Evolutionary conservation across 2,113 vertebrate genomes (phyloP).

Genomic region (Poeciliopsis turrubarensis): DNA sequence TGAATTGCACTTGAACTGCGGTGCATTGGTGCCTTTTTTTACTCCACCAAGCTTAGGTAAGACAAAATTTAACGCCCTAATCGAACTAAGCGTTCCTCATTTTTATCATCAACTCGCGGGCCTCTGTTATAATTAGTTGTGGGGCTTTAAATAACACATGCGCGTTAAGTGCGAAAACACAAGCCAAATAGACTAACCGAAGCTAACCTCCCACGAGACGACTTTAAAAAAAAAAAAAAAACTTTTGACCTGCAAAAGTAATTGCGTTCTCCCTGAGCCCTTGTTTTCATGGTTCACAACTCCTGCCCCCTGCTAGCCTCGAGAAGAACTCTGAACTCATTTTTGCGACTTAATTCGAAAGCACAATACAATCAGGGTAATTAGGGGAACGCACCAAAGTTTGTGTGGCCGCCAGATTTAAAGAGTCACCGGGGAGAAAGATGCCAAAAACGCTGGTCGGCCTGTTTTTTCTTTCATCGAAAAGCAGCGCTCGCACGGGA

Average conservation of each 20-base stretch:
- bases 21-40: not conserved
- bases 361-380: slow-evolving; percentile 57
- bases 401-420: slow-evolving; percentile 45
- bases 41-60: not conserved
- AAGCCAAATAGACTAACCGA: slow-evolving; percentile 27
- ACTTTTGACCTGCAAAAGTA: slow-evolving; percentile 50
- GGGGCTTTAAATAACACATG: slow-evolving; percentile 13
- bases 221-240: slow-evolving; percentile 3
- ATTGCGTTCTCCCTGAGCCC: slow-evolving; percentile 39
- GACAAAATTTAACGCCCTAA: not conserved
- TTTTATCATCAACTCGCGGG: not conserved
- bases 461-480: slow-evolving; percentile 52
- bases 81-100: not conserved
- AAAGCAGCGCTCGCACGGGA: slow-evolving; percentile 45
- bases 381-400: slow-evolving; percentile 48
- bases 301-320: slow-evolving; percentile 3
- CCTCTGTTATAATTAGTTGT: not conserved
- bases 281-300: slow-evolving; percentile 54
- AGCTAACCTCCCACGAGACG: slow-evolving; percentile 27
- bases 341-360: slow-evolving; percentile 67
- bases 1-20: not conserved
- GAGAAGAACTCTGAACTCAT: slow-evolving; percentile 32
- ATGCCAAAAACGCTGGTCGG: slow-evolving; percentile 6
- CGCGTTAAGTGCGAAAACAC: slow-evolving; percentile 23
- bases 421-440: slow-evolving; percentile 25